Evolutionary conservation across 2,797 vertebrate species (phyloP), one percentile per base, ranked within the genome.

Genomic region (Oceanodroma leucorhoa): DNA sequence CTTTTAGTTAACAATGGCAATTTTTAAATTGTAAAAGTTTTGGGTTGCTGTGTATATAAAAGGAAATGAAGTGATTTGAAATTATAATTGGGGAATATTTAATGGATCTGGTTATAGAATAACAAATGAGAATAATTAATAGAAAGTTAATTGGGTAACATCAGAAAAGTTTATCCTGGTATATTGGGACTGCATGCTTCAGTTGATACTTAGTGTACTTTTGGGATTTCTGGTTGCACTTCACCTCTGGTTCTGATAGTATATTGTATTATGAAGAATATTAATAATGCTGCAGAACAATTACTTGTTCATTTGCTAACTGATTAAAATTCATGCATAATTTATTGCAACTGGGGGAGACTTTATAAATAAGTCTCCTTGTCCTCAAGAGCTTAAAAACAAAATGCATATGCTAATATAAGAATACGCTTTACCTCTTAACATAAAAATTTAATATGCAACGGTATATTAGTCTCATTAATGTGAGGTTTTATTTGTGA

Each of bases 301-400:
- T 98, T 98, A 97, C 98, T 98, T 97, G 96, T 98, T 98, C 96
- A 97, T 98, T 98, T 98, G 96, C 97, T 96, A 96, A 94, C 97
- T 98, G 97, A 98, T 98, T 98, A 98, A 98, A 98, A 98, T 98
- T 97, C 97, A 98, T 98, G 94, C 96, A 98, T 98, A 98, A 98
- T 98, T 98, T 98, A 97, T 97, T 96, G 92, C 96, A 97, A 97
- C 97, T 92, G 91, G 94, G 96, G 97, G 94, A 97, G 96, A 97
- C 97, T 98, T 97, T 97, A 97, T 98, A 98, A 98, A 96, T 97
- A 97, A 97, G 91, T 89, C 75, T 97, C 80, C 92, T 95, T 96
- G 76, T 97, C 97, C 98, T 98, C 97, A 86, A 93, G 97, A 97
- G 95, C 87, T 95, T 96, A 79, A 96, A 97, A 97, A 80, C 94